Percentiles rank a stretch among this genome's conserved stretches.
Conservation (phyloP, 2,113 vertebrate genomes). For the Dasypus novemcinctus region DNA sequence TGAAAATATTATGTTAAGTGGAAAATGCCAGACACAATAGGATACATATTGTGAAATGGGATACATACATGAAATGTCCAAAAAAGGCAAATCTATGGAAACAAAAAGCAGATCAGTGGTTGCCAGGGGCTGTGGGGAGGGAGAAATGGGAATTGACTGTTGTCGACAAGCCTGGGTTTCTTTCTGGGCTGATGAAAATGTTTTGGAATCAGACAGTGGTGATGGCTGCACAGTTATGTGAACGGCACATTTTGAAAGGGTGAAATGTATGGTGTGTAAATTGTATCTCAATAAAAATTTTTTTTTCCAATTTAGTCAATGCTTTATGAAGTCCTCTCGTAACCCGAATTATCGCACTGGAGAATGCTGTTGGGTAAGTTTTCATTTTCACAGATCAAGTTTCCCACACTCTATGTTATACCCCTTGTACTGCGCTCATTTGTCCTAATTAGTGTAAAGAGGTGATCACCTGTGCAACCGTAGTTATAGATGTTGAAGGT, state of each 20-base stretch:
- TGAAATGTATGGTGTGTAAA: background rate
- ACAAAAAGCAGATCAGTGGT: background rate
- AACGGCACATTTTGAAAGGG: background rate
- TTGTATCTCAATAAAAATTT: background rate
- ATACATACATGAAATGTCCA: background rate
- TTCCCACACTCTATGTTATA: background rate
- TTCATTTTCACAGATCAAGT: background rate
- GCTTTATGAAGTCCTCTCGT: background rate
- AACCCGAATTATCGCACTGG: background rate
- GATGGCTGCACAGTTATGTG: background rate
- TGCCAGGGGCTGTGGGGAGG: background rate
- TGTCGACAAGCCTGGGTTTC: background rate
- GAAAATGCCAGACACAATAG: too few relatives aligned
- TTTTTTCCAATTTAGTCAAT: background rate
- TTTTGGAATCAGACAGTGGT: background rate
- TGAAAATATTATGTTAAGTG: too few relatives aligned
- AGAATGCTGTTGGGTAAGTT: background rate
- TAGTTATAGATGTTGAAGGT: conserved; percentile 95
- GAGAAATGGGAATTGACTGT: background rate
- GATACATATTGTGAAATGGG: too few relatives aligned
- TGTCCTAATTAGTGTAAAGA: rapidly evolving
- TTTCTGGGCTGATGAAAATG: background rate
- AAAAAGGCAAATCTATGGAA: rapidly evolving
- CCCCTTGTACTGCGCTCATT: rapidly evolving
- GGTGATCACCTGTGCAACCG: conserved; percentile 90